phyloP scores from a whole-genome alignment of 2,113 vertebrate genomes.

The Sterrhoptilus dennistouni region DNA sequence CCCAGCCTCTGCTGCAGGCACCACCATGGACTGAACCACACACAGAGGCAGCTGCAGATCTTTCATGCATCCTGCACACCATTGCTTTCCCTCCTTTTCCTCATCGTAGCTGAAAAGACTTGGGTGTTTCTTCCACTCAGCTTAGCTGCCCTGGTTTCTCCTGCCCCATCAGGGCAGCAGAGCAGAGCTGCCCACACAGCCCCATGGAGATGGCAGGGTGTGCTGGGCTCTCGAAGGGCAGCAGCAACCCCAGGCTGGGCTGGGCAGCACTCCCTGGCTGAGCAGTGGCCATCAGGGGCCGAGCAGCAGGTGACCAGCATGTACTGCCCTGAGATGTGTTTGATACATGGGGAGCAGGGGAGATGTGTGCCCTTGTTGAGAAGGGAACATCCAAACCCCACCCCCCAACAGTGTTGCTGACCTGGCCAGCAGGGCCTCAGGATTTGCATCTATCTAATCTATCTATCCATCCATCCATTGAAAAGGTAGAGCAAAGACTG shows the following conservation, averaged over 20 bases:
- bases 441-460: neutral
- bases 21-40: neutral
- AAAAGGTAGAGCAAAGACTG: neutral
- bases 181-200: neutral
- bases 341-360: fast-evolving
- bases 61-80: neutral
- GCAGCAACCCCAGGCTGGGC: neutral
- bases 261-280: neutral
- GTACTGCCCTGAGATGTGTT: neutral
- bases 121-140: fast-evolving
- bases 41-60: neutral
- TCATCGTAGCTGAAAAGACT: neutral
- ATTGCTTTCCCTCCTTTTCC: neutral
- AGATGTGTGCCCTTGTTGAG: fast-evolving
- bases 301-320: fast-evolving
- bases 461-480: fast-evolving
- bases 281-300: fast-evolving
- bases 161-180: neutral
- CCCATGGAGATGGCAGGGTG: fast-evolving
- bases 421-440: neutral
- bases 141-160: neutral
- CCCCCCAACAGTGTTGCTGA: neutral
- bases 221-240: neutral
- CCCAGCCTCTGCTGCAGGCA: neutral
- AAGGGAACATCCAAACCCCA: neutral